A percentile compares a stretch with the other conserved stretches of the same genome.
Evolutionary conservation across 2,888 invertebrate genomes (phyloP).

Genomic region (Dichetophora obliterata): DNA sequence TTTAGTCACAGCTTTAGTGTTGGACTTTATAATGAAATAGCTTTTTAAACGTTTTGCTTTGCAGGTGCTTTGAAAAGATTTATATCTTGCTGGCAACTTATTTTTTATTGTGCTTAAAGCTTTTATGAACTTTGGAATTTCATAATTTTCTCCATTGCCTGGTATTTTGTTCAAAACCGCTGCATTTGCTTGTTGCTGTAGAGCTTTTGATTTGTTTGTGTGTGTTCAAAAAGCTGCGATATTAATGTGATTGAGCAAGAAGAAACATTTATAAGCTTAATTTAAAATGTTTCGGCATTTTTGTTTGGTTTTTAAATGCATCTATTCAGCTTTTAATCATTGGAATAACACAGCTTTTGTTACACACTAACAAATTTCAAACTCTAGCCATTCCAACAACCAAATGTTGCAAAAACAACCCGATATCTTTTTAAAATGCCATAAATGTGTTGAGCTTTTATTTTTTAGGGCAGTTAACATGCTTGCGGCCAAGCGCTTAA

Average conservation of each 20-base stretch:
- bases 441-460: slow-evolving; percentile 27
- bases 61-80: too few relatives aligned
- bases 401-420: slow-evolving; percentile 41
- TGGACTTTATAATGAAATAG: background rate
- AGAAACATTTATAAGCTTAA: background rate
- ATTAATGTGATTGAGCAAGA: background rate
- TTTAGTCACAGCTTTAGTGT: too few relatives aligned
- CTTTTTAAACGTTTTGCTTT: background rate
- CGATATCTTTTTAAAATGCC: slow-evolving; percentile 11
- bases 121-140: background rate
- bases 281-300: background rate
- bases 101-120: background rate
- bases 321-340: too few relatives aligned
- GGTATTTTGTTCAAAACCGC: slow-evolving; percentile 37
- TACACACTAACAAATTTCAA: background rate
- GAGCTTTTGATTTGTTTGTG: background rate
- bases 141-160: background rate
- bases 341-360: background rate
- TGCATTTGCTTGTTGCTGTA: slow-evolving; percentile 31
- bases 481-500: background rate
- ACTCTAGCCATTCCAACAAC: slow-evolving; percentile 6
- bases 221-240: background rate
- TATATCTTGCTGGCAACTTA: background rate
- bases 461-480: background rate
- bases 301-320: background rate